phyloP scores from a whole-genome alignment of 30 jellyfish, hydroid and myxozoan genomes.

The Aurelia aurita region DNA sequence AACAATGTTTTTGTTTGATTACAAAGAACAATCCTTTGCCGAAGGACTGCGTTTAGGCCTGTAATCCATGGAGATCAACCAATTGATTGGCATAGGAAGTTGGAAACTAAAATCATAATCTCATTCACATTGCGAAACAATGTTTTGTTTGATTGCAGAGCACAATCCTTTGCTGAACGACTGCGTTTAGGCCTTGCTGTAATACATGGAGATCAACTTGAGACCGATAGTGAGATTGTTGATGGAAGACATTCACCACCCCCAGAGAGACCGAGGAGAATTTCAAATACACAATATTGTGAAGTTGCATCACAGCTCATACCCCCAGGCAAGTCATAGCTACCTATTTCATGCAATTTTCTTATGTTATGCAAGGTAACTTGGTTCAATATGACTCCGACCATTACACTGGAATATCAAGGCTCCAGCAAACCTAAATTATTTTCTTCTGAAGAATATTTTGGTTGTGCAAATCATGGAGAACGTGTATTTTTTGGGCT shows the following conservation, averaged over 20 bases:
- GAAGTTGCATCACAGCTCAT: slow-evolving; percentile 76
- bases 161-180: slow-evolving; percentile 98
- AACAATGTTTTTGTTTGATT: too few relatives aligned
- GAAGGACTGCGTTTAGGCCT: slow-evolving; percentile 91
- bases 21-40: slow-evolving; percentile 96
- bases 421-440: too few relatives aligned
- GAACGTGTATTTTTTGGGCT: too few relatives aligned
- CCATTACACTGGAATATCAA: too few relatives aligned
- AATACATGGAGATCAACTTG: slow-evolving; percentile 96
- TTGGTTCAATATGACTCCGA: neutral
- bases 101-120: too few relatives aligned
- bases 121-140: too few relatives aligned
- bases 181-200: slow-evolving; percentile 96
- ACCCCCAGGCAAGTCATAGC: slow-evolving; percentile 72
- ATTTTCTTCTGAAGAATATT: too few relatives aligned
- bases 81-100: too few relatives aligned
- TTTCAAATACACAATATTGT: slow-evolving; percentile 65
- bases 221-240: slow-evolving; percentile 88
- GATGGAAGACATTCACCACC: slow-evolving; percentile 99
- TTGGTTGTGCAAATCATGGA: too few relatives aligned
- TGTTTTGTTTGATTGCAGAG: slow-evolving; percentile 37
- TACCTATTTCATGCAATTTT: neutral
- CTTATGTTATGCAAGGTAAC: neutral
- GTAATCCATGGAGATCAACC: slow-evolving; percentile 98
- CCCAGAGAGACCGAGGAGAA: slow-evolving; percentile 70